Percentiles rank a stretch among this genome's conserved stretches.
Conservation (phyloP, 2,888 invertebrate genomes). For the Drosophila testacea region DNA sequence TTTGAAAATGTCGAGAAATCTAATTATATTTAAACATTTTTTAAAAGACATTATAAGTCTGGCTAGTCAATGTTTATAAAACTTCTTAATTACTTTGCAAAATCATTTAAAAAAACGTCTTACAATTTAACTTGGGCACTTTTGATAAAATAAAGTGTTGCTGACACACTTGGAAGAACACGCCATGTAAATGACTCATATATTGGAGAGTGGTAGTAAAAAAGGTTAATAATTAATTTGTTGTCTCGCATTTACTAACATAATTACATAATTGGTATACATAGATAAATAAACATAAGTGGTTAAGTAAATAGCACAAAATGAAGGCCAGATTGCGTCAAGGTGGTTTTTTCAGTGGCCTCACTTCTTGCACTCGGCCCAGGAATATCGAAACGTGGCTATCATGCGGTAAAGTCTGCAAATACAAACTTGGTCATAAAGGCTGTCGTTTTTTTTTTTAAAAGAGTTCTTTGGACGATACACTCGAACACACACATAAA, state of each 20-base stretch:
- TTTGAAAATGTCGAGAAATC: too few relatives aligned
- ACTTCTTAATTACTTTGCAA: too few relatives aligned
- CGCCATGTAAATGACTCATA: slow-evolving; percentile 27
- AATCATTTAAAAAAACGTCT: too few relatives aligned
- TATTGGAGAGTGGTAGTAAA: slow-evolving; percentile 17
- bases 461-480: slow-evolving; percentile 34
- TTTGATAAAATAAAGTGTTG: neutral
- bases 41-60: too few relatives aligned
- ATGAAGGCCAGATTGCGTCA: slow-evolving; percentile 3
- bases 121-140: too few relatives aligned
- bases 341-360: slow-evolving; percentile 4
- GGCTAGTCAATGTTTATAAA: too few relatives aligned
- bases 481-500: slow-evolving; percentile 22
- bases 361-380: slow-evolving; percentile 73
- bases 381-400: slow-evolving; percentile 76
- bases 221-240: slow-evolving; percentile 44
- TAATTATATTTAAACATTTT: too few relatives aligned
- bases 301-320: slow-evolving; percentile 33
- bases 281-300: slow-evolving; percentile 36
- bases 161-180: slow-evolving; percentile 5
- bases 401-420: slow-evolving; percentile 81
- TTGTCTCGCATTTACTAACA: slow-evolving; percentile 36
- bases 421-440: slow-evolving; percentile 67
- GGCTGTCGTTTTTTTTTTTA: too few relatives aligned
- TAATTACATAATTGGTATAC: slow-evolving; percentile 32